Evolutionary conservation across 2,888 invertebrate genomes (phyloP).

Genomic region (Boloria selene): DNA sequence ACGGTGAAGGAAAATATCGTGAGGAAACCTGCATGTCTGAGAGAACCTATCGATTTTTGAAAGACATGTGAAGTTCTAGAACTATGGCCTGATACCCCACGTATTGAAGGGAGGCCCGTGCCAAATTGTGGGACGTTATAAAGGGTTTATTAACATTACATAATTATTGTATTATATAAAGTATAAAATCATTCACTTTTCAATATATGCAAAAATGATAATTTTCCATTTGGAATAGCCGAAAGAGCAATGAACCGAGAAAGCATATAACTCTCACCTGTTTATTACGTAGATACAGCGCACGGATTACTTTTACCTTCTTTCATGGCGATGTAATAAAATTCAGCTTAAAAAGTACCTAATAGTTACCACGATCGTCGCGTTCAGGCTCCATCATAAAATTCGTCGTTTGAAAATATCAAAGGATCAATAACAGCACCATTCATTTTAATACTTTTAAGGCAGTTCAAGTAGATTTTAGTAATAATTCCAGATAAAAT

Average conservation of each 20-base stretch:
- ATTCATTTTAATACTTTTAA: conserved; percentile 18
- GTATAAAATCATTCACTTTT: neutral
- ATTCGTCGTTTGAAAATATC: conserved; percentile 26
- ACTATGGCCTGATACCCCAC: too few species aligned
- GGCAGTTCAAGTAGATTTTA: conserved; percentile 5
- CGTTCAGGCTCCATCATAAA: conserved; percentile 35
- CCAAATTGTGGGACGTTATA: too few species aligned
- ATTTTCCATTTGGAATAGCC: conserved; percentile 34
- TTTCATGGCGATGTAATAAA: conserved; percentile 79
- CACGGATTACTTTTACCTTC: conserved; percentile 78
- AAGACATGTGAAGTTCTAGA: too few species aligned
- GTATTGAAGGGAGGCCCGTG: too few species aligned
- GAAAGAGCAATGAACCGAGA: conserved; percentile 25
- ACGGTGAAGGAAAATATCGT: too few species aligned
- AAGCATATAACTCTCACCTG: conserved; percentile 57
- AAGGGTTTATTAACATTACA: too few species aligned
- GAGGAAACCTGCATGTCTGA: too few species aligned
- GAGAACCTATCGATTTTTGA: too few species aligned
- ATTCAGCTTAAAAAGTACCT: conserved; percentile 76
- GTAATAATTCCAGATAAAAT: conserved; percentile 1
- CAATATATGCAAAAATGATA: conserved; percentile 18
- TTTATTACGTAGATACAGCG: conserved; percentile 42
- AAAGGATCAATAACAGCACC: conserved; percentile 10
- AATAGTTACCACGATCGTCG: conserved; percentile 45
- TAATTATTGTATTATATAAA: too few species aligned